Percentiles rank a stretch among this genome's conserved stretches.
phyloP scores from a whole-genome alignment of 2,113 vertebrate species.

The Pelobates fuscus region DNA sequence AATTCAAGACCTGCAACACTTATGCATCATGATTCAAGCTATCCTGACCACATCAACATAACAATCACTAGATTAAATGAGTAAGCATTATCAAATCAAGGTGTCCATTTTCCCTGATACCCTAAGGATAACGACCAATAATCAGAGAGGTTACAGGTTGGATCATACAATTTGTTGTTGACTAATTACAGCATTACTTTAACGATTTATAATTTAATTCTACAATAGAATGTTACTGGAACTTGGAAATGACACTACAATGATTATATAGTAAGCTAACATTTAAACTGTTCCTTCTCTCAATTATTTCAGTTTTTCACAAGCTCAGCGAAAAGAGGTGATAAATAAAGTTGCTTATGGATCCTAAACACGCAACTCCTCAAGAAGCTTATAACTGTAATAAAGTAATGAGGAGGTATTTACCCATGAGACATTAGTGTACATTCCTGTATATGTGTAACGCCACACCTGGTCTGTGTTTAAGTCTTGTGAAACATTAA shows the following conservation, averaged over 20 bases:
- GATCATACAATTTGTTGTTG: no score
- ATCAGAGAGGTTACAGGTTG: no score
- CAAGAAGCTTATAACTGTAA: constrained; percentile 37
- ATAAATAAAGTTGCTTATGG: constrained; percentile 9
- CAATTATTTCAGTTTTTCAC: constrained; percentile 5
- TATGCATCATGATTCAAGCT: no score
- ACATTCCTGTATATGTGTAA: constrained; percentile 31
- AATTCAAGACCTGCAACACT: no score
- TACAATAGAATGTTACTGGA: background rate
- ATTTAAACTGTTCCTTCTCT: background rate
- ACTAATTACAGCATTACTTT: no score
- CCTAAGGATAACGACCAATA: no score
- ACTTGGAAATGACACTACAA: background rate
- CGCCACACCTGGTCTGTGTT: constrained; percentile 26
- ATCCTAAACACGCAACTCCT: constrained; percentile 24
- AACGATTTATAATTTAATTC: no score
- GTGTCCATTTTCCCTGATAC: no score
- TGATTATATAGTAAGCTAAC: background rate
- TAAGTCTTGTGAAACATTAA: constrained; percentile 26
- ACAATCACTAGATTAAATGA: no score
- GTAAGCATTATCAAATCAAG: no score
- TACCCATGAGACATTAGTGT: constrained; percentile 12
- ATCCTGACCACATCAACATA: no score
- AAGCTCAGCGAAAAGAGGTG: constrained; percentile 8
- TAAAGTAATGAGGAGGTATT: constrained; percentile 21